Evolutionary conservation across 2,888 invertebrate species (phyloP).

Genomic region (Malthinus flaveolus): DNA sequence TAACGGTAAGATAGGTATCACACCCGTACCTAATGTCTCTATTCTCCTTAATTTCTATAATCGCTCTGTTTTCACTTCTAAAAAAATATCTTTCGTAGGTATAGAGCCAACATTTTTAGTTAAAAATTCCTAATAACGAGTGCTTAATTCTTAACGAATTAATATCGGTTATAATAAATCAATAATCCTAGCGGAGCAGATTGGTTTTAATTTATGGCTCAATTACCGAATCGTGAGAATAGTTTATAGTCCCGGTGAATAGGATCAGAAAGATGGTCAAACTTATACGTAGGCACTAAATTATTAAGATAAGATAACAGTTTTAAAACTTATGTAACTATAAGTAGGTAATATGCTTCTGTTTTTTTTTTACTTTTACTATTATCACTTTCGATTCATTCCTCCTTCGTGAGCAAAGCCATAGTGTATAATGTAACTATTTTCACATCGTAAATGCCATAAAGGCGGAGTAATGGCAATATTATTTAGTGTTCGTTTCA

Average conservation of each 20-base stretch:
- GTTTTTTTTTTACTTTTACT: no score
- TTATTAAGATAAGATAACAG: background rate
- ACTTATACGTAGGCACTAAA: constrained; percentile 4
- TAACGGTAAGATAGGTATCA: constrained; percentile 39
- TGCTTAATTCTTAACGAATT: constrained; percentile 32
- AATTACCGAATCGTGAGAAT: constrained; percentile 39
- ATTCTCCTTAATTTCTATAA: constrained; percentile 18
- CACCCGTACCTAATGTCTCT: constrained; percentile 26
- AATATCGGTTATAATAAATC: constrained; percentile 35
- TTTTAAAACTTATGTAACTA: no score
- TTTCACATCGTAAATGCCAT: constrained; percentile 46
- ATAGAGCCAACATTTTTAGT: background rate
- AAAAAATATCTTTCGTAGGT: background rate
- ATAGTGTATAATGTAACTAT: constrained; percentile 40
- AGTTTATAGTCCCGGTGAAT: constrained; percentile 30
- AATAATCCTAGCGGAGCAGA: constrained; percentile 32
- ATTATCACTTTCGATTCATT: no score
- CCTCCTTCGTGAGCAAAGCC: background rate
- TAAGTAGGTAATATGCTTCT: no score
- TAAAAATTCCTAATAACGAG: background rate
- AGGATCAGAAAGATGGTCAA: constrained; percentile 20
- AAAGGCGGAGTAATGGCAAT: constrained; percentile 52
- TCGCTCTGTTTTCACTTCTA: constrained; percentile 15
- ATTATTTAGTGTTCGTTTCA: constrained; percentile 48
- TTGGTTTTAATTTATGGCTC: constrained; percentile 36